Evolutionary conservation across 2,797 vertebrate genomes (phyloP).

Genomic region (Coregonus ussuriensis): DNA sequence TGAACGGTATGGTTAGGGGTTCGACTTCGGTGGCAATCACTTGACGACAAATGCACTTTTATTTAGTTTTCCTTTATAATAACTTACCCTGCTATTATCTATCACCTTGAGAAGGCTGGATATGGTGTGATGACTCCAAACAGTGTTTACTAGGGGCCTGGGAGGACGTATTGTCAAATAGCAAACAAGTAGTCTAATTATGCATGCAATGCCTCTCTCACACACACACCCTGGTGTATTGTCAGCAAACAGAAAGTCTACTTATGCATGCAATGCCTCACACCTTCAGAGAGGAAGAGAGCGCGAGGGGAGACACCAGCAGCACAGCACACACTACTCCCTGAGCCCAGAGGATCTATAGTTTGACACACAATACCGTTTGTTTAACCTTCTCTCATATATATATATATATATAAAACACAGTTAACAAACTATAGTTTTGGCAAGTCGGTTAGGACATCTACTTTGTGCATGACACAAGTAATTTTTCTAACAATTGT

Average conservation of each 20-base stretch:
- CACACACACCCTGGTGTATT: neutral
- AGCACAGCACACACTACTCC: slow-evolving; percentile 47
- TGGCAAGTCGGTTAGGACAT: too few relatives aligned
- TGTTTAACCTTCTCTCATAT: slow-evolving; percentile 60
- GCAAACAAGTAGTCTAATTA: slow-evolving; percentile 42
- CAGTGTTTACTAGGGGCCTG: slow-evolving; percentile 34
- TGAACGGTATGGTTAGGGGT: slow-evolving; percentile 12
- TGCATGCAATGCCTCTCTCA: slow-evolving; percentile 31
- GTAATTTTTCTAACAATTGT: too few relatives aligned
- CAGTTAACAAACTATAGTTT: too few relatives aligned
- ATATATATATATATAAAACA: slow-evolving; percentile 21
- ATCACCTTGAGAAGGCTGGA: slow-evolving; percentile 3
- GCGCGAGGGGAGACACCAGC: slow-evolving; percentile 38
- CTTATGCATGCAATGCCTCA: slow-evolving; percentile 47
- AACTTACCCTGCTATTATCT: slow-evolving; percentile 10
- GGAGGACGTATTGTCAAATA: neutral
- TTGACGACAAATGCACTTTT: slow-evolving; percentile 52
- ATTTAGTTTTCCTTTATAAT: slow-evolving; percentile 19
- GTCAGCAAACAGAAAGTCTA: slow-evolving; percentile 30
- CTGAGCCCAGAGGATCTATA: slow-evolving; percentile 48
- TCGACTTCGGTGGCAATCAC: slow-evolving; percentile 23
- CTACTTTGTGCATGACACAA: too few relatives aligned
- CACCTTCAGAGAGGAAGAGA: slow-evolving; percentile 57
- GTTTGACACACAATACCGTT: slow-evolving; percentile 47
- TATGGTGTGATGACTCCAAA: too few relatives aligned